Percentiles rank a stretch among this genome's conserved stretches.
Conservation (phyloP, 2,113 vertebrate genomes). For the Narcine bancroftii region DNA sequence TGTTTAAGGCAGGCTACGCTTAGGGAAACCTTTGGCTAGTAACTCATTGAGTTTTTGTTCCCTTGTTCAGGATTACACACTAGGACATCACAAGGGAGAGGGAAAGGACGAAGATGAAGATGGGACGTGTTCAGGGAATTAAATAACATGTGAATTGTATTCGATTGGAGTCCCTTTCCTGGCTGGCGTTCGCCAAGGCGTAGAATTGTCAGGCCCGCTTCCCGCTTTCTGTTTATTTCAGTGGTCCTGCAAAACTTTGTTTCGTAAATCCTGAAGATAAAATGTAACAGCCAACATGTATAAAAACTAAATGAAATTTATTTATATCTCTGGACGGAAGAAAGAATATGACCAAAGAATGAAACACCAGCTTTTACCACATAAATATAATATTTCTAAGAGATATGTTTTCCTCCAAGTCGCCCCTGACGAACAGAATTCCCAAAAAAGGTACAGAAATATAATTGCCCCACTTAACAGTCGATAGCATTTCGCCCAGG, state of each 20-base stretch:
- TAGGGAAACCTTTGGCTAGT: background rate
- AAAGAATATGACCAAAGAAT: background rate
- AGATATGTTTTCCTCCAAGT: background rate
- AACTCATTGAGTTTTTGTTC: background rate
- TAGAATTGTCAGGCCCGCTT: background rate
- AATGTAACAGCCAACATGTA: background rate
- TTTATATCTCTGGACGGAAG: background rate
- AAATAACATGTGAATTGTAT: background rate
- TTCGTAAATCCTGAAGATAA: background rate
- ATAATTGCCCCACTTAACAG: conserved; percentile 24
- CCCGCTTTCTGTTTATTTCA: background rate
- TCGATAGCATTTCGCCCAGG: background rate
- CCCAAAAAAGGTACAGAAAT: conserved; percentile 1
- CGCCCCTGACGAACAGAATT: background rate
- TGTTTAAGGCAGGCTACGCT: background rate
- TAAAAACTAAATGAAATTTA: conserved; percentile 12
- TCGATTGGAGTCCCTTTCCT: too few relatives aligned
- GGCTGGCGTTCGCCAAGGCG: background rate
- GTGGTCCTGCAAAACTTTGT: background rate
- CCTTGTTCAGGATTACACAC: too few relatives aligned
- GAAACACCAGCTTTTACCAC: background rate
- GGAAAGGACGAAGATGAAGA: background rate
- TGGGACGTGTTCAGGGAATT: background rate
- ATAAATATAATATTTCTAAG: conserved; percentile 1
- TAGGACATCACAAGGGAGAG: background rate